Conservation (phyloP, 1,140 invertebrate species). For the Philotrypesis tridentata region DNA sequence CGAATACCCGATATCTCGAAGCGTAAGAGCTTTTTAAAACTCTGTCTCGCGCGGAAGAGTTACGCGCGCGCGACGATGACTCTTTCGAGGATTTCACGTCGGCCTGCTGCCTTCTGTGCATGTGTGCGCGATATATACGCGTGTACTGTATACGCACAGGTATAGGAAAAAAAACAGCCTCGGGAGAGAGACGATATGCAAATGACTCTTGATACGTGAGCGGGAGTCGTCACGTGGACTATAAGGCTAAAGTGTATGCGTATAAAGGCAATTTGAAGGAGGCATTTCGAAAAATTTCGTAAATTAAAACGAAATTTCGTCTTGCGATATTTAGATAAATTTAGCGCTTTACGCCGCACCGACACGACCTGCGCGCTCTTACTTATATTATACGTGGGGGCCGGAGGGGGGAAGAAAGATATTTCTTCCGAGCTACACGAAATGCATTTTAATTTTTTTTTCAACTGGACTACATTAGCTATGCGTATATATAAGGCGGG, state of each 20-base stretch:
- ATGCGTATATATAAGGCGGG: neutral
- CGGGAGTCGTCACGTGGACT: neutral
- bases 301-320: neutral
- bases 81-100: neutral
- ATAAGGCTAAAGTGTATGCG: neutral
- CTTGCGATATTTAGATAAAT: neutral
- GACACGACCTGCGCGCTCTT: too few species aligned
- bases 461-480: neutral
- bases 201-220: neutral
- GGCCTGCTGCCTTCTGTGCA: too few species aligned
- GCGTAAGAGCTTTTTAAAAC: conserved; percentile 16
- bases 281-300: neutral
- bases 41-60: neutral
- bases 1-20: neutral
- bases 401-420: neutral
- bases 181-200: neutral
- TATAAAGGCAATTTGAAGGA: neutral
- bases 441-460: neutral
- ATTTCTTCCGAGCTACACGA: neutral
- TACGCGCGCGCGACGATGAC: neutral
- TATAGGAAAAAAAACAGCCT: too few species aligned
- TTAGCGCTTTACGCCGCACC: neutral
- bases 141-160: too few species aligned
- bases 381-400: neutral
- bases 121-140: too few species aligned